A percentile compares a stretch with the other conserved stretches of the same genome.
These are phyloP conservation scores for Glossophaga mutica DNA, from an alignment of 2,797 vertebrate genomes.

Conservation along the genomic window DNA sequence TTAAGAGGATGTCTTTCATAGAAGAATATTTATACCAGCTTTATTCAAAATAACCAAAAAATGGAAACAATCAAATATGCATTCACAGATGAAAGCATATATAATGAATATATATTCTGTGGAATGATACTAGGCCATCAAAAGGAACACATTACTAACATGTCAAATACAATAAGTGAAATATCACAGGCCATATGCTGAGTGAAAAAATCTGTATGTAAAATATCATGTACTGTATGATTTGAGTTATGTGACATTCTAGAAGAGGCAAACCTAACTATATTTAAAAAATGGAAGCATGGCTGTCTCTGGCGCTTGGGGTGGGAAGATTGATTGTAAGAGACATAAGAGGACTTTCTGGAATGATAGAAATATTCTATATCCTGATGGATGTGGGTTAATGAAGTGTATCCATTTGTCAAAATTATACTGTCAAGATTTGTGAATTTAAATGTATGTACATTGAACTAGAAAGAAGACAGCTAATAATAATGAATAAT, in stretches of 20 bases:
- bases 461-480: neutral
- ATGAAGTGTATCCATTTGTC: neutral
- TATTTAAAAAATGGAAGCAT: neutral
- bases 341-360: neutral
- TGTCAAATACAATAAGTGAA: neutral
- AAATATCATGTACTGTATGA: neutral
- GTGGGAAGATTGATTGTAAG: neutral
- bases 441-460: neutral
- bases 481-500: neutral
- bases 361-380: neutral
- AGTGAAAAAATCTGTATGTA: neutral
- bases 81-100: neutral
- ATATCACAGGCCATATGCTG: neutral
- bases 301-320: neutral
- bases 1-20: neutral
- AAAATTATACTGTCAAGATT: neutral
- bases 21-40: neutral
- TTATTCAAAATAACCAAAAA: neutral
- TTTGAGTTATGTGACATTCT: neutral
- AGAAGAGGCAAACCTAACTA: neutral
- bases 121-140: neutral
- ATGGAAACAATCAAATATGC: neutral
- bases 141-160: neutral
- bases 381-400: neutral
- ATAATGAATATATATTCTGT: neutral